Conservation (phyloP, 2,888 invertebrate genomes). For the Apotomis turbidana region DNA sequence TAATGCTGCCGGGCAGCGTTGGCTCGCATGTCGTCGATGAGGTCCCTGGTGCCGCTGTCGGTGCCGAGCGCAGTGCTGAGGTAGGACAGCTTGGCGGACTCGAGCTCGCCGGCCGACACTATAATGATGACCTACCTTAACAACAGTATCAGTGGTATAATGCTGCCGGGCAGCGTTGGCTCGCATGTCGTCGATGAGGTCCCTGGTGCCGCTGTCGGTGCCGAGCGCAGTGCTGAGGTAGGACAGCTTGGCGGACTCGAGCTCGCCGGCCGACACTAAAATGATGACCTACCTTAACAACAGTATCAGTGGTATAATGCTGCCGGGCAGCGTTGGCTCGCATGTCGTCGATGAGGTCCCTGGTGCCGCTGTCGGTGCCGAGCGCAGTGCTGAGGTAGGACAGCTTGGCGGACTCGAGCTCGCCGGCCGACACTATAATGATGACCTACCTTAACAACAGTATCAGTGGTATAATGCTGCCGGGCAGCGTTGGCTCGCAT, state of each 20-base stretch:
- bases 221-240: conserved; percentile 90
- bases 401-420: conserved; percentile 91
- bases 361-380: conserved; percentile 87
- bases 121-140: conserved; percentile 51
- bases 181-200: conserved; percentile 90
- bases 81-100: conserved; percentile 91
- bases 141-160: conserved; percentile 94
- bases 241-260: conserved; percentile 91
- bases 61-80: conserved; percentile 89
- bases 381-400: conserved; percentile 91
- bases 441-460: conserved; percentile 81
- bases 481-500: conserved; percentile 91
- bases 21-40: conserved; percentile 91
- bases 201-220: conserved; percentile 88
- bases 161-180: conserved; percentile 92
- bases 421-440: conserved; percentile 86
- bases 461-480: conserved; percentile 94
- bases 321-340: conserved; percentile 92
- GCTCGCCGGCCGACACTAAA: conserved; percentile 87
- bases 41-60: conserved; percentile 88
- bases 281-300: conserved; percentile 69
- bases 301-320: conserved; percentile 94
- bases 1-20: conserved; percentile 93
- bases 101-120: conserved; percentile 90
- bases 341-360: conserved; percentile 91